These are phyloP conservation scores for Drosophila longiperda DNA, from an alignment of 2,888 invertebrate genomes.

Conservation along the genomic window DNA sequence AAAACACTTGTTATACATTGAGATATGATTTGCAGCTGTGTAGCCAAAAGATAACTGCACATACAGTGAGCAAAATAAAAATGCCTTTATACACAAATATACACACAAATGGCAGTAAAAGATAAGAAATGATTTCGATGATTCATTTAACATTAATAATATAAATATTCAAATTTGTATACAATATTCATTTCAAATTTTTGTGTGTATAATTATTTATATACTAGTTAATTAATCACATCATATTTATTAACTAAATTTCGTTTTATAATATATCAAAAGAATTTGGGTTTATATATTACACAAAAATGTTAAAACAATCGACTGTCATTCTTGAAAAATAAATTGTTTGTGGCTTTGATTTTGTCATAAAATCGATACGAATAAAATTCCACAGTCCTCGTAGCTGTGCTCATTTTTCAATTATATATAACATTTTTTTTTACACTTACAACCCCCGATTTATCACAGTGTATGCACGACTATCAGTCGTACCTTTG, in stretches of 20 bases:
- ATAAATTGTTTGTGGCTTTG: no score
- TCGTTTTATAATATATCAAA: neutral
- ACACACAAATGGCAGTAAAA: neutral
- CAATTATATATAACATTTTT: neutral
- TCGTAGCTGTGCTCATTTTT: no score
- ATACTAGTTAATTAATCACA: neutral
- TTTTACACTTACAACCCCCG: neutral
- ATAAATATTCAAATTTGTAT: neutral
- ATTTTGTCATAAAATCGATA: no score
- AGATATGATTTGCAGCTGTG: conserved; percentile 17
- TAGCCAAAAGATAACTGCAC: conserved; percentile 22
- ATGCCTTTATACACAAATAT: neutral
- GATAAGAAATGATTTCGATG: neutral
- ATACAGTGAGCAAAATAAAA: conserved; percentile 35
- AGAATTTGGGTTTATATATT: neutral
- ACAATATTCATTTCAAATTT: neutral
- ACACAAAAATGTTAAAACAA: neutral
- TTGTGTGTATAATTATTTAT: no score
- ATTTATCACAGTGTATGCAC: conserved; percentile 31
- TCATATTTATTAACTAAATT: neutral
- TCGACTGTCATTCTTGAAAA: neutral
- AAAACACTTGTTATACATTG: conserved; percentile 23
- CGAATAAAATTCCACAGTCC: no score
- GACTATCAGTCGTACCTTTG: conserved; percentile 16
- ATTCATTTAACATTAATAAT: neutral